Evolutionary conservation across 2,888 invertebrate species (phyloP).

Genomic region (Halictus quadricinctus): DNA sequence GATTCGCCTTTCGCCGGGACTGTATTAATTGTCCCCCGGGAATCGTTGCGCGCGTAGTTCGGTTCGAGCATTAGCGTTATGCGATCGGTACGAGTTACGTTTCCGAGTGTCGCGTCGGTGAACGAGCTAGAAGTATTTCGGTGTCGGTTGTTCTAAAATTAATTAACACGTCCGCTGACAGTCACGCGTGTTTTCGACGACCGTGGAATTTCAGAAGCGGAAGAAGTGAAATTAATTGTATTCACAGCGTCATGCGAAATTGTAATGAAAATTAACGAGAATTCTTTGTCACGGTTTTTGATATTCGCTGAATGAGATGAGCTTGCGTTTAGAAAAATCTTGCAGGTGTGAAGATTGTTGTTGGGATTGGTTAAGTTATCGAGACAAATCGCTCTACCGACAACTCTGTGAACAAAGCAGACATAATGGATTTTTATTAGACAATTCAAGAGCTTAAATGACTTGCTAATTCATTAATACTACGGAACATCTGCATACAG

Average conservation of each 20-base stretch:
- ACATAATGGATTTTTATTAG: neutral
- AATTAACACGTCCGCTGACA: neutral
- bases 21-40: neutral
- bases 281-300: neutral
- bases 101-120: neutral
- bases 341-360: neutral
- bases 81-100: neutral
- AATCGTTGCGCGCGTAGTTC: neutral
- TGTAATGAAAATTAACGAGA: neutral
- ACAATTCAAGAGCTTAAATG: neutral
- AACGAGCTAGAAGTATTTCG: neutral
- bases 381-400: neutral
- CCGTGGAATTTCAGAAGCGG: neutral
- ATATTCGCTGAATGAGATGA: too few species aligned
- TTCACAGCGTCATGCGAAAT: neutral
- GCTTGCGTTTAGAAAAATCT: neutral
- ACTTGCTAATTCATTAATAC: neutral
- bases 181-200: neutral
- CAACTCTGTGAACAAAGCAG: neutral
- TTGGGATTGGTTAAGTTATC: neutral
- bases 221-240: neutral
- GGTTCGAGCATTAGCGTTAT: neutral
- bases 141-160: neutral
- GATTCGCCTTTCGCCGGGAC: neutral
- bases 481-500: neutral